Percentiles rank a stretch among this genome's conserved stretches.
phyloP scores from a whole-genome alignment of 1,140 invertebrate species.

The Gryllus bimaculatus region DNA sequence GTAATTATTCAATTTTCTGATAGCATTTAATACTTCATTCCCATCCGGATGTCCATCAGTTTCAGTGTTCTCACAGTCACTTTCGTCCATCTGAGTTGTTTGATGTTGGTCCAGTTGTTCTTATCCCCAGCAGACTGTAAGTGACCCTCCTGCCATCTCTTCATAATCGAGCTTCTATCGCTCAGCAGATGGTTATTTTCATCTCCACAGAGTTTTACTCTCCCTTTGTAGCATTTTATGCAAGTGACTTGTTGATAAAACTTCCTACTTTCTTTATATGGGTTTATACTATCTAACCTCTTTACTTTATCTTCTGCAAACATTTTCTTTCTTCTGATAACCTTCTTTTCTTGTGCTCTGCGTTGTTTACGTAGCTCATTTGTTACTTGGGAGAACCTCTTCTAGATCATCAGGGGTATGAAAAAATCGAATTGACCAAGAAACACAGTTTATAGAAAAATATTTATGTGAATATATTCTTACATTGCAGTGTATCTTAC shows the following conservation, averaged over 20 bases:
- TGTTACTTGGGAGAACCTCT: not conserved
- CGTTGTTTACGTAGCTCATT: not conserved
- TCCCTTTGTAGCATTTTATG: slow-evolving; percentile 1
- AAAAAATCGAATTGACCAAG: too few species aligned
- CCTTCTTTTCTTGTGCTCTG: not conserved
- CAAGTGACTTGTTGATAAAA: not conserved
- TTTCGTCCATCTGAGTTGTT: not conserved
- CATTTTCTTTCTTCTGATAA: not conserved
- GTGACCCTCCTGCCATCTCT: not conserved
- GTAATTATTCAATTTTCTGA: not conserved
- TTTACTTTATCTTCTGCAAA: not conserved
- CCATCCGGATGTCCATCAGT: not conserved
- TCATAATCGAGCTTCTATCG: not conserved
- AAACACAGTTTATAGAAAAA: too few species aligned
- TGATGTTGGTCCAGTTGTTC: not conserved
- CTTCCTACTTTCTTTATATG: not conserved
- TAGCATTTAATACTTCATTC: not conserved
- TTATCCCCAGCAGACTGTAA: not conserved
- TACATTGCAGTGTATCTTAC: too few species aligned
- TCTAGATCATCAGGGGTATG: too few species aligned
- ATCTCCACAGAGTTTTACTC: not conserved
- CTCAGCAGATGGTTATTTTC: not conserved
- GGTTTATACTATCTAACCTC: not conserved
- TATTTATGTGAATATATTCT: too few species aligned
- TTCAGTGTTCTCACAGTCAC: not conserved